Evolutionary conservation across 92 coral and sea anemone genomes (phyloP).

Genomic region (Bergia puertoricense): DNA sequence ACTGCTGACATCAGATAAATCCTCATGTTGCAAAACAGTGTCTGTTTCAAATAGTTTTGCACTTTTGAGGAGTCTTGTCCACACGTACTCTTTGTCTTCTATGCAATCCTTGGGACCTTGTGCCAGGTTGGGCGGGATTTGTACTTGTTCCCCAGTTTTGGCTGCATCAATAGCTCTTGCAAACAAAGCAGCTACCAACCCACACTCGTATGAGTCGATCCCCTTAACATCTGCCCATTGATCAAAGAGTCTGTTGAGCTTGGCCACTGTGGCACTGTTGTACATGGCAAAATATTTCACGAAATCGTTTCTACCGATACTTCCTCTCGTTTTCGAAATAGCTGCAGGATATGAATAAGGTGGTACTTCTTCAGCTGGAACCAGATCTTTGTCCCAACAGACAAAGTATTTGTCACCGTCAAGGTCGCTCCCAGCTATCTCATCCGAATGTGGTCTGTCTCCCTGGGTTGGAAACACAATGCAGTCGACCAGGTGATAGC

Average conservation of each 20-base stretch:
- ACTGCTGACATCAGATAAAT: conserved; percentile 32
- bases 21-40: conserved; percentile 32
- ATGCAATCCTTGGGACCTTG: conserved; percentile 28
- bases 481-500: conserved; percentile 85
- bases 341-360: conserved; percentile 86
- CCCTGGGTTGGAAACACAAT: conserved; percentile 90
- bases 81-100: conserved; percentile 60
- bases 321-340: conserved; percentile 33
- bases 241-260: conserved; percentile 62
- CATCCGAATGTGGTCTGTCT: conserved; percentile 86
- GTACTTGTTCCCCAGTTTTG: conserved; percentile 82
- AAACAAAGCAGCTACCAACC: conserved; percentile 70
- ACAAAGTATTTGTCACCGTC: conserved; percentile 94
- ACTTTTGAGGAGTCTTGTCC: conserved; percentile 69
- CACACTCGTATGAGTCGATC: conserved; percentile 73
- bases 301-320: conserved; percentile 58
- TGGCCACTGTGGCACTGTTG: conserved; percentile 70
- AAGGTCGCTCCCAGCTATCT: conserved; percentile 92
- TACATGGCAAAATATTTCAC: conserved; percentile 75
- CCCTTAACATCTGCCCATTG: conserved; percentile 87
- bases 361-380: conserved; percentile 52
- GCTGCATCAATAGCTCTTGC: conserved; percentile 91
- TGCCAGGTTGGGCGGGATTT: conserved; percentile 51
- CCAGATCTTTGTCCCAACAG: conserved; percentile 84
- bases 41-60: conserved; percentile 68